Conservation (phyloP, 2,797 vertebrate genomes). For the Vultur gryphus region DNA sequence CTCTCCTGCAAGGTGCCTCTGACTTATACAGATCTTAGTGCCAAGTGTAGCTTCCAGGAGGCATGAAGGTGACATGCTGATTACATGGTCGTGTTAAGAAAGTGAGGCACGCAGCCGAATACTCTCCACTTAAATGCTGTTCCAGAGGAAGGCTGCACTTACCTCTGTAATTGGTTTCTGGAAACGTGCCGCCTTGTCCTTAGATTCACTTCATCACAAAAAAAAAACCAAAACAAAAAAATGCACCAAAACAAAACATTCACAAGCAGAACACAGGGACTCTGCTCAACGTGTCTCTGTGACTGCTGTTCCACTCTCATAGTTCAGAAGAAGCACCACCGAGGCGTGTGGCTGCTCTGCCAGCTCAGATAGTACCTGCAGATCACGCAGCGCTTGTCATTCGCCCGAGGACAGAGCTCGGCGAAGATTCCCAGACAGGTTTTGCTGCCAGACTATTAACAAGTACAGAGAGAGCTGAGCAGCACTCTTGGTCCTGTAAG, state of each 20-base stretch:
- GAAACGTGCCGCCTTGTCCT: background rate
- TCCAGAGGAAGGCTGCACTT: background rate
- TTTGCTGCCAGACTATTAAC: background rate
- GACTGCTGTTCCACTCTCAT: background rate
- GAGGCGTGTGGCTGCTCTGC: background rate
- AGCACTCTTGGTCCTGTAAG: background rate
- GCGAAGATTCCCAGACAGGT: background rate
- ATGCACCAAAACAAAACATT: background rate
- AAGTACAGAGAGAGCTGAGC: background rate
- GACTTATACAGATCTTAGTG: background rate
- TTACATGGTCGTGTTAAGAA: background rate
- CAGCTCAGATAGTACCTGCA: background rate
- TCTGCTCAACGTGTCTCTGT: background rate
- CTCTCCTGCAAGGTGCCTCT: background rate
- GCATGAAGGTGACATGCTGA: background rate
- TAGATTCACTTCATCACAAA: background rate
- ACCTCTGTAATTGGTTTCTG: background rate
- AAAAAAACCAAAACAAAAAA: background rate
- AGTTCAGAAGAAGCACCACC: background rate
- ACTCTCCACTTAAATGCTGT: background rate
- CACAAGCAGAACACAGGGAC: background rate
- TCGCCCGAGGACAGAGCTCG: background rate
- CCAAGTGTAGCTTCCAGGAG: background rate
- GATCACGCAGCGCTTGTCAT: background rate
- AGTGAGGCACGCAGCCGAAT: background rate